Percentiles rank a stretch among this genome's conserved stretches.
phyloP scores from a whole-genome alignment of 2,888 invertebrate genomes.

The Lochmaea capreae region DNA sequence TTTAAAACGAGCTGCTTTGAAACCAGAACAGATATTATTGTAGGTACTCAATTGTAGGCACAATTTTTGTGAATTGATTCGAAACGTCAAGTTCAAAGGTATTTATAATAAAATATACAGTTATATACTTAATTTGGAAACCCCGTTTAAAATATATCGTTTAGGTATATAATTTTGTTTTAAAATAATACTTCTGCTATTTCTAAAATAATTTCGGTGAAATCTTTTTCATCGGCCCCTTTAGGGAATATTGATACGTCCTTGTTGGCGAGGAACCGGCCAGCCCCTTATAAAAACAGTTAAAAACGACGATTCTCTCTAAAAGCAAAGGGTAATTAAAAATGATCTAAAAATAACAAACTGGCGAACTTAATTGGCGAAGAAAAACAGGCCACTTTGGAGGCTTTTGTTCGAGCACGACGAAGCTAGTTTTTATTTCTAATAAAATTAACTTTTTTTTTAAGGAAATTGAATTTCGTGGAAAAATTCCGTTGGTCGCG shows the following conservation, averaged over 20 bases:
- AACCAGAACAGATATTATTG: too few species aligned
- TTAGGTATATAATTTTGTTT: too few species aligned
- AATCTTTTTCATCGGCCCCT: not conserved
- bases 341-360: conserved; percentile 66
- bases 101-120: too few species aligned
- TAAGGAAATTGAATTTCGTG: conserved; percentile 43
- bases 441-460: conserved; percentile 46
- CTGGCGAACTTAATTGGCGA: conserved; percentile 65
- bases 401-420: conserved; percentile 45
- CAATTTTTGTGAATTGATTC: too few species aligned
- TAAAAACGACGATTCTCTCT: conserved; percentile 58
- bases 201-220: too few species aligned
- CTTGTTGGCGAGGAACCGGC: conserved; percentile 44
- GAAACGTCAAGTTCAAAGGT: too few species aligned
- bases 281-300: conserved; percentile 53
- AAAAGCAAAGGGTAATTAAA: conserved; percentile 63
- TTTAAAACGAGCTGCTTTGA: too few species aligned
- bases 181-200: too few species aligned
- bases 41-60: too few species aligned
- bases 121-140: too few species aligned
- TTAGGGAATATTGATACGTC: not conserved
- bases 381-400: conserved; percentile 61
- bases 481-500: conserved; percentile 29
- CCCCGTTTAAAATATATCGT: too few species aligned
- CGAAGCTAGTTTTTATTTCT: conserved; percentile 46